These are phyloP conservation scores for Elephas maximus DNA, from an alignment of 2,113 vertebrate species.

Conservation along the genomic window DNA sequence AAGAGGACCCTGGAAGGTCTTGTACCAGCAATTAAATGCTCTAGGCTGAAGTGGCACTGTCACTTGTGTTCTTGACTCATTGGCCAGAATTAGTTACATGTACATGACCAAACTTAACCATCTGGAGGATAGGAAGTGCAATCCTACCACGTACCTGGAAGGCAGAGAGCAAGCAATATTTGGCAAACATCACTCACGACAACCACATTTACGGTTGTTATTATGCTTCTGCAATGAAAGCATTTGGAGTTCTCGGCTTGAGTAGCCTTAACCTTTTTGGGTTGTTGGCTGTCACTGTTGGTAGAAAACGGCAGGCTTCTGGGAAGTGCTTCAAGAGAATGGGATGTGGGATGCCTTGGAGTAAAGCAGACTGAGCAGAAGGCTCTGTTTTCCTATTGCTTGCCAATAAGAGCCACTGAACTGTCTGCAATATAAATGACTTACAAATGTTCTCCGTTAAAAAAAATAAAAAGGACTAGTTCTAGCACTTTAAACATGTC, in stretches of 20 bases:
- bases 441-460: constrained; percentile 25
- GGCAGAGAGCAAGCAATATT: background rate
- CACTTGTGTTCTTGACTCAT: background rate
- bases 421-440: background rate
- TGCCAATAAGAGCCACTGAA: background rate
- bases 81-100: background rate
- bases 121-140: background rate
- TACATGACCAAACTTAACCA: background rate
- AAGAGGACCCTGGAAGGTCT: background rate
- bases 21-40: background rate
- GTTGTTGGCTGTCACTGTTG: constrained; percentile 27
- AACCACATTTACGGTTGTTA: background rate
- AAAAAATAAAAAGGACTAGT: background rate
- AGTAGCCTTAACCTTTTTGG: constrained; percentile 7
- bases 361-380: constrained; percentile 9
- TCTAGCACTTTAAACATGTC: background rate
- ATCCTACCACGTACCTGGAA: background rate
- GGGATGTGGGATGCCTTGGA: background rate
- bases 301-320: background rate
- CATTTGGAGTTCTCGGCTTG: background rate
- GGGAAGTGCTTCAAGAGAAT: background rate
- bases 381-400: background rate
- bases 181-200: background rate
- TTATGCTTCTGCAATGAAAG: background rate
- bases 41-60: background rate